Evolutionary conservation across 2,797 vertebrate genomes (phyloP), one percentile per base, ranked within the genome.

Genomic region (Trichosurus vulpecula): DNA sequence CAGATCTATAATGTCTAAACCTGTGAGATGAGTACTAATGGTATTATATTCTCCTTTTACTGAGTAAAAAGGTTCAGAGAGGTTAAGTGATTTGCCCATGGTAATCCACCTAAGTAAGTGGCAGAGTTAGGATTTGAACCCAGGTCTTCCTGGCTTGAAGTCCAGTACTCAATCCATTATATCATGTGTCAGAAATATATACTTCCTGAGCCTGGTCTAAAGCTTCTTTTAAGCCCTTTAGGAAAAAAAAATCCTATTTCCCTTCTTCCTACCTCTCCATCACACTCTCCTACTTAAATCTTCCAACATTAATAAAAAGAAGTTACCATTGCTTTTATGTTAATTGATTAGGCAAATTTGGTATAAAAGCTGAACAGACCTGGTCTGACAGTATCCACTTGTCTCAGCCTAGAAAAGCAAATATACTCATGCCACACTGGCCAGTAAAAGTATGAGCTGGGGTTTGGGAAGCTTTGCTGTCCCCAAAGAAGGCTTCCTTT

Each of bases 371-470:
- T 31, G 54, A 54, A 81, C 92, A 92, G 91, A 9, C 54, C 2
- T 0, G 92, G 92, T 55, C 57, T 27, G 52, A 56, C 35, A 55
- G 53, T 41, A 52, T 53, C 51, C 55, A 56, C 54, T 92, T 13
- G 0, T 93, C 55, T 91, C 56, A 25, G 0, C 56, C 74, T 53
- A 91, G 81, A 9, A 95, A 35, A 92, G 30, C 8, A 56, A 94
- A 90, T 95, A 92, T 13, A 55, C 3, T 74, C 51, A 96, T 90
- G 29, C 35, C 13, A 61, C 95, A 57, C 51, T 81, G 57, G 2
- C 92, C 57, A 94, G 53, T 81, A 95, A 91, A 96, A 54, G 91
- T 94, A 0, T 52, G 74, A 94, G 41, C 66, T 96, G 92, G 92
- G 57, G 91, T 52, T 93, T 91, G 22, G 29, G 57, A 95, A 29